Conservation (phyloP, 2,113 vertebrate genomes). For the Petrocephalus zakoni region DNA sequence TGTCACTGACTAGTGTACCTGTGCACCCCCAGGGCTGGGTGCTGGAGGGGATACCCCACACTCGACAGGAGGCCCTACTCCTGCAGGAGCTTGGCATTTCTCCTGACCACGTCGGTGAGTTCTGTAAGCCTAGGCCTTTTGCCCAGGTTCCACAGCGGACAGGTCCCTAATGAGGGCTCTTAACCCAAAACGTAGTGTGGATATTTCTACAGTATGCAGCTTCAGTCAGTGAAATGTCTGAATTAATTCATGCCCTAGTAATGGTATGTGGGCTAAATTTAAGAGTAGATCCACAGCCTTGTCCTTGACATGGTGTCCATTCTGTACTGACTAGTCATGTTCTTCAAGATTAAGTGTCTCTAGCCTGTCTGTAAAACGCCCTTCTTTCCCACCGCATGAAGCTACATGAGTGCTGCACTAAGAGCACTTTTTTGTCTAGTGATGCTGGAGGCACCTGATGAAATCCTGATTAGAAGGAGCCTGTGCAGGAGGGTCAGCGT, state of each 20-base stretch:
- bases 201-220: not conserved
- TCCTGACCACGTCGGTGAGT: conserved; percentile 80
- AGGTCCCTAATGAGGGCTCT: not conserved
- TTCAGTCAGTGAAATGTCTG: not conserved
- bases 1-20: not conserved
- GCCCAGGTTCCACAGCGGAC: not conserved
- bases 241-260: not conserved
- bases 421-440: conserved; percentile 55
- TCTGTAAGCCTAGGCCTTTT: not conserved
- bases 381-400: not conserved
- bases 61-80: conserved; percentile 66
- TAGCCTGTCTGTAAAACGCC: not conserved
- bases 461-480: conserved; percentile 72
- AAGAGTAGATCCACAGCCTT: not conserved
- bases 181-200: not conserved
- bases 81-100: conserved; percentile 72
- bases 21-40: conserved; percentile 80
- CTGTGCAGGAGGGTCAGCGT: conserved; percentile 73
- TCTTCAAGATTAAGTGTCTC: not conserved
- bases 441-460: conserved; percentile 72
- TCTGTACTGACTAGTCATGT: not conserved
- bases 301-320: not conserved
- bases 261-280: not conserved
- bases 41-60: conserved; percentile 76
- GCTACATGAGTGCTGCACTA: not conserved